Evolutionary conservation across 2,888 invertebrate genomes (phyloP).

Genomic region (Parnassius smintheus): DNA sequence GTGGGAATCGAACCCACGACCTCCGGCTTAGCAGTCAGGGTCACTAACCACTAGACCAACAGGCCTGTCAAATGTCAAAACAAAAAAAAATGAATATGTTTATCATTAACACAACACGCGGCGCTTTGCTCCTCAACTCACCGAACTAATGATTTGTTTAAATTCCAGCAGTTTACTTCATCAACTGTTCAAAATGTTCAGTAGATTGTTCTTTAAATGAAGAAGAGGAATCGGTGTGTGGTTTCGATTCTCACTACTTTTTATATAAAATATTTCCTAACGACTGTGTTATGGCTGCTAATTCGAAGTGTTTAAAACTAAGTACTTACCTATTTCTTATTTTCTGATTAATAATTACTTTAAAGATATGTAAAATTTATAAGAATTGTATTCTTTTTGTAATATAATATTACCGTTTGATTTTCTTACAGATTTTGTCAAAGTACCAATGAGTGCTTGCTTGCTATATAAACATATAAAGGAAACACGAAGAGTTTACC

Average conservation of each 20-base stretch:
- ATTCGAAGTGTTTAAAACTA: slow-evolving; percentile 44
- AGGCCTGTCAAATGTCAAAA: too few relatives aligned
- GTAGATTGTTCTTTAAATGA: slow-evolving; percentile 41
- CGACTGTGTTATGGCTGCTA: slow-evolving; percentile 49
- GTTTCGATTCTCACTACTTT: slow-evolving; percentile 40
- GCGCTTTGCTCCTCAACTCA: too few relatives aligned
- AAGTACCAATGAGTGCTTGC: slow-evolving; percentile 53
- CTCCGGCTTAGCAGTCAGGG: too few relatives aligned
- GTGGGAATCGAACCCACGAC: too few relatives aligned
- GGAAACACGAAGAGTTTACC: slow-evolving; percentile 44
- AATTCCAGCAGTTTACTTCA: slow-evolving; percentile 12
- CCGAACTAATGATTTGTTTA: too few relatives aligned
- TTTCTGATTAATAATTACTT: too few relatives aligned
- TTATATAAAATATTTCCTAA: slow-evolving; percentile 55
- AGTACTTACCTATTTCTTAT: slow-evolving; percentile 38
- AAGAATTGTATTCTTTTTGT: too few relatives aligned
- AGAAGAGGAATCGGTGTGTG: slow-evolving; percentile 42
- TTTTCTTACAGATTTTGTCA: slow-evolving; percentile 45
- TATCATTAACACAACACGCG: too few relatives aligned
- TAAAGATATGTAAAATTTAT: too few relatives aligned
- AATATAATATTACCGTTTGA: neutral
- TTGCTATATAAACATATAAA: slow-evolving; percentile 29
- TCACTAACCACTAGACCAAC: too few relatives aligned
- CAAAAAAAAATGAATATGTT: too few relatives aligned
- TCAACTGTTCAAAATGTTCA: slow-evolving; percentile 39